phyloP scores from a whole-genome alignment of 1,140 invertebrate genomes.

The Drosophila rufa region DNA sequence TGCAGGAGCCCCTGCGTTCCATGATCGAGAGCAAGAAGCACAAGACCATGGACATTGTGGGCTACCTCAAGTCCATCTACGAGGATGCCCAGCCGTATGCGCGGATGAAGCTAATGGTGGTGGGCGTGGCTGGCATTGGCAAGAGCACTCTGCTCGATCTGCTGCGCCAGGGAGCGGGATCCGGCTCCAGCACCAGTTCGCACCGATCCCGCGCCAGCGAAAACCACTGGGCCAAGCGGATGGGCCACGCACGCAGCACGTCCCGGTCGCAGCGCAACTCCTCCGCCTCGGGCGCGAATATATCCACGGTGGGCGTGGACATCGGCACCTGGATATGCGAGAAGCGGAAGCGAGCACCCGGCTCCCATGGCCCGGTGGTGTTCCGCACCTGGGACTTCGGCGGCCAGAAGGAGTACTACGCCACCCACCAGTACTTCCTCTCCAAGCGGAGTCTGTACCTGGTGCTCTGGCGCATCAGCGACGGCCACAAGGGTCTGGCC shows the following conservation, averaged over 20 bases:
- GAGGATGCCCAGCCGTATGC: conserved; percentile 97
- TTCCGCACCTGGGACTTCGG: conserved; percentile 99
- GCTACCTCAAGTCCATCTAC: conserved; percentile 95
- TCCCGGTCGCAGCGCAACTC: conserved; percentile 61
- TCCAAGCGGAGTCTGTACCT: conserved; percentile 98
- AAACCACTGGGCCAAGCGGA: conserved; percentile 96
- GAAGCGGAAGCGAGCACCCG: conserved; percentile 88
- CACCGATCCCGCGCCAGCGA: conserved; percentile 72
- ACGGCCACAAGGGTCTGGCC: conserved; percentile 95
- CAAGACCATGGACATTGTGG: conserved; percentile 98
- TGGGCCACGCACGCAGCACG: conserved; percentile 91
- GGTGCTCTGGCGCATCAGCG: conserved; percentile 97
- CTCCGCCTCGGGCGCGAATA: conserved; percentile 86
- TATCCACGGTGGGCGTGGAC: conserved; percentile 98
- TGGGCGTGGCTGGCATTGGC: conserved; percentile 96
- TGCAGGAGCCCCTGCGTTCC: conserved; percentile 95
- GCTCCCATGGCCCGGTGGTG: conserved; percentile 94
- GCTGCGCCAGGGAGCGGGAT: conserved; percentile 89
- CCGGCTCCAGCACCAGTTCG: conserved; percentile 53
- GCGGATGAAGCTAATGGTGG: conserved; percentile 98
- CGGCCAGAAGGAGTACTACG: conserved; percentile 98
- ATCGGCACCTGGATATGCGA: conserved; percentile 98
- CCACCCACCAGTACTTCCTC: conserved; percentile 99
- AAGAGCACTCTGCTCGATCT: conserved; percentile 97
- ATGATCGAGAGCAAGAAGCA: conserved; percentile 97